Base-by-base conservation (phyloP, 2,113 vertebrate genomes). In the Stegastes partitus region DNA sequence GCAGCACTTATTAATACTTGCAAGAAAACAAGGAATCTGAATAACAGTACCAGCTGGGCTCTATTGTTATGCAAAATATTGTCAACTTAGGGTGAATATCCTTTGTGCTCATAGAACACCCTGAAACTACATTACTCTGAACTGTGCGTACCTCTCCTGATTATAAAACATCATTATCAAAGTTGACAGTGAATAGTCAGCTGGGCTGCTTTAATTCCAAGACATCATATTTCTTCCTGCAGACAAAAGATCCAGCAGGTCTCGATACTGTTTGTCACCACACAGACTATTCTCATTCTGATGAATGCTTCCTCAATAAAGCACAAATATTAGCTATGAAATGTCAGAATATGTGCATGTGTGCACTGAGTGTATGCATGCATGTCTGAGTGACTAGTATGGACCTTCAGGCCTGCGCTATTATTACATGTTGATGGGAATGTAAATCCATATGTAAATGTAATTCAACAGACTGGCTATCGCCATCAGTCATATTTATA, bases 391-490 rank as follows among this genome's bases (percentile, higher is more conserved):
- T 61, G 70, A 75, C 82, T 84, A 19, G 31, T 67, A 69, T 53
- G 78, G 84, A 81, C 77, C 85, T 89, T 73, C 82, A 80, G 87
- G 80, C 75, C 65, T 77, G 63, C 50, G 54, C 84, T 77, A 88
- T 90, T 90, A 92, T 89, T 84, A 85, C 85, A 83, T 82, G 81
- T 88, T 91, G 87, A 92, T 91, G 84, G 87, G 77, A 92, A 87
- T 89, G 89, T 92, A 90, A 93, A 91, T 93, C 84, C 91, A 90
- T 87, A 93, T 93, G 91, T 92, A 93, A 93, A 93, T 93, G 92
- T 84, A 87, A 88, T 92, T 89, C 84, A 89, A 82, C 82, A 88
- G 79, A 84, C 80, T 77, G 81, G 56, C 86, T 90, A 85, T 92
- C 56, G 31, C 87, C 85, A 93, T 91, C 90, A 90, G 90, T 93